Percentiles rank a stretch among this genome's conserved stretches.
Evolutionary conservation across 2,113 vertebrate species (phyloP).

Genomic region (Pungitius pungitius): DNA sequence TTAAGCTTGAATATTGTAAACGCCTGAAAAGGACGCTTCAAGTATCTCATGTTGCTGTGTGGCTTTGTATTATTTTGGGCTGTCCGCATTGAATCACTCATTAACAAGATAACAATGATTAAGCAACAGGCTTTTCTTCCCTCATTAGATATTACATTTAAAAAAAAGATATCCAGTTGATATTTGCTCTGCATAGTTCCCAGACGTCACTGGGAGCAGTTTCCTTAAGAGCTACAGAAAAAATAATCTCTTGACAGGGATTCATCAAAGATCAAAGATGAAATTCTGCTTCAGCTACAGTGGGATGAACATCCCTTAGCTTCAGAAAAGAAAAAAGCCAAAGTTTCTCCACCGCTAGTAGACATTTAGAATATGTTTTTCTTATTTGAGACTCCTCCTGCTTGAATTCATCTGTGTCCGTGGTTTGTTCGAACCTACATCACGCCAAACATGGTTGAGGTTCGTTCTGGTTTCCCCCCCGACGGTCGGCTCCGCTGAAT

Average conservation of each 20-base stretch:
- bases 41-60: not conserved
- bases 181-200: not conserved
- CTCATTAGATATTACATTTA: not conserved
- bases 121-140: too few species aligned
- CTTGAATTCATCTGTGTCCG: not conserved
- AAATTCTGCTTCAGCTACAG: not conserved
- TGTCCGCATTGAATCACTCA: not conserved
- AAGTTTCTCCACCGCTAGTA: not conserved
- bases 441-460: constrained; percentile 3
- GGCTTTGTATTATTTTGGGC: not conserved
- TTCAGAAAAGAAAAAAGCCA: not conserved
- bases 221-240: not conserved
- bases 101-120: not conserved
- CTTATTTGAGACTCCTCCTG: not conserved
- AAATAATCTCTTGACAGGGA: not conserved
- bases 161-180: not conserved
- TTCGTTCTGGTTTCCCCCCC: not conserved
- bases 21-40: not conserved
- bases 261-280: constrained; percentile 8
- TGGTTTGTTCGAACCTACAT: not conserved
- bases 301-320: not conserved
- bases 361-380: not conserved
- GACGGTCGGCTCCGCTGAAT: constrained; percentile 11
- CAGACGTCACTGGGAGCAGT: not conserved
- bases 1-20: not conserved